These are phyloP conservation scores for Anoplopoma fimbria DNA, from an alignment of 2,113 vertebrate species.

Conservation along the genomic window DNA sequence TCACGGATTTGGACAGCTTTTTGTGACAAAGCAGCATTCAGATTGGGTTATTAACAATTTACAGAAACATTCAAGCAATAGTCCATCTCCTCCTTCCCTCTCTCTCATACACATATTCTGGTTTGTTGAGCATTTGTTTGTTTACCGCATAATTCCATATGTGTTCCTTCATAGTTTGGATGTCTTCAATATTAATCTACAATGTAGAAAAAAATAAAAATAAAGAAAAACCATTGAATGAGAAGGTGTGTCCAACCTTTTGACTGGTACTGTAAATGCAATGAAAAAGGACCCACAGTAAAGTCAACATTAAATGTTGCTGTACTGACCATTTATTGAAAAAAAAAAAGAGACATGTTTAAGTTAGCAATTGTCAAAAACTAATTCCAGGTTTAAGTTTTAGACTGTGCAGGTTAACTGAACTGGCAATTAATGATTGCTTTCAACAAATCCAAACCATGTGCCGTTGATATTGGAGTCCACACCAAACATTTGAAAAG, in stretches of 20 bases:
- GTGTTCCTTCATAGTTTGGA: too few species aligned
- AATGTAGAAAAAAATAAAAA: too few species aligned
- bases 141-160: too few species aligned
- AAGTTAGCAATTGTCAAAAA: background rate
- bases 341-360: background rate
- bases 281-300: too few species aligned
- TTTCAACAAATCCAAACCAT: background rate
- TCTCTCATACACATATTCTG: too few species aligned
- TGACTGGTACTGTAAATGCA: too few species aligned
- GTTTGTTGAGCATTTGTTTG: too few species aligned
- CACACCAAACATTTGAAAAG: constrained; percentile 17
- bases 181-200: too few species aligned
- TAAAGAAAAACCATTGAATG: too few species aligned
- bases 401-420: background rate
- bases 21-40: background rate
- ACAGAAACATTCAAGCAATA: background rate
- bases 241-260: too few species aligned
- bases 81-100: background rate
- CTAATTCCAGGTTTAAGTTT: background rate
- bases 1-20: background rate
- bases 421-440: background rate
- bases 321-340: background rate
- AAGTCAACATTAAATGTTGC: too few species aligned
- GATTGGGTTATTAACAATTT: background rate
- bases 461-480: background rate